Conservation (phyloP, 2,797 vertebrate genomes). For the Tragopan temminckii region DNA sequence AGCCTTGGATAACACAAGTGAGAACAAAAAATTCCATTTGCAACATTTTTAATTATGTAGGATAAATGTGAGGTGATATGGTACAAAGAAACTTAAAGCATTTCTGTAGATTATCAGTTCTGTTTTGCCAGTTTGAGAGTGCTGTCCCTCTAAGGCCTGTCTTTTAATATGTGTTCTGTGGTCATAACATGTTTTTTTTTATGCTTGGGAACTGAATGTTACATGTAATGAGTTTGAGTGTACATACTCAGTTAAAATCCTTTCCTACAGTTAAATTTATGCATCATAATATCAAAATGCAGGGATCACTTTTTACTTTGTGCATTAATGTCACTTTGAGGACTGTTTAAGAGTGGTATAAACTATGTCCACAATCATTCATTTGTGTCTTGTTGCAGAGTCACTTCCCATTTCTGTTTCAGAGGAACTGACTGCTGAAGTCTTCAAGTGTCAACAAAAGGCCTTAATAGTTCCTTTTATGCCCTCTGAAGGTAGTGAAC, state of each 20-base stretch:
- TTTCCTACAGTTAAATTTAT: not conserved
- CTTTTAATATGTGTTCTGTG: not conserved
- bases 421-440: not conserved
- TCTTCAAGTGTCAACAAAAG: not conserved
- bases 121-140: not conserved
- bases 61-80: fast-evolving
- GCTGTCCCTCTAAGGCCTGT: not conserved
- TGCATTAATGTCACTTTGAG: not conserved
- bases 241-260: not conserved
- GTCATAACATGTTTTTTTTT: not conserved
- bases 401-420: not conserved
- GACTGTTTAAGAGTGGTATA: not conserved
- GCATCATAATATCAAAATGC: not conserved
- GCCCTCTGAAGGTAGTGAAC: not conserved
- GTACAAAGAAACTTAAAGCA: not conserved
- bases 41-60: not conserved
- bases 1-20: not conserved
- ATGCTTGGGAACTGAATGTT: not conserved
- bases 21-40: not conserved
- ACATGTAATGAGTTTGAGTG: not conserved
- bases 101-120: not conserved
- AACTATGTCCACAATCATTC: not conserved
- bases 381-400: not conserved
- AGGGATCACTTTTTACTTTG: not conserved
- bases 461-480: not conserved